Evolutionary conservation across 2,113 vertebrate genomes (phyloP).

Genomic region (Acrocephalus arundinaceus): DNA sequence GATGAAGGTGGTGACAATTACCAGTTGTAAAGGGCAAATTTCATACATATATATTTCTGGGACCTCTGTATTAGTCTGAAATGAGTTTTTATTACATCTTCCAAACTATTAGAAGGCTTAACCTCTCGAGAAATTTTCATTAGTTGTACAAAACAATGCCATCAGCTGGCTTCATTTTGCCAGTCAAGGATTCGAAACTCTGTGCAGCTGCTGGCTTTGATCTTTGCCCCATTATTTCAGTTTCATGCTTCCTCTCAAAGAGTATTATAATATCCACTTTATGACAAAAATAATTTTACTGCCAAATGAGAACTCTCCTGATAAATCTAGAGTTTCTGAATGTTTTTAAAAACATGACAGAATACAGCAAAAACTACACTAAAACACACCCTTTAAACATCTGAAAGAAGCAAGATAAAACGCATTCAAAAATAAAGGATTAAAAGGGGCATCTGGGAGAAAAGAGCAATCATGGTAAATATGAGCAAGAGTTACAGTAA

Average conservation of each 20-base stretch:
- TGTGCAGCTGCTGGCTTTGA: conserved; percentile 18
- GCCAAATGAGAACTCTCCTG: conserved; percentile 4
- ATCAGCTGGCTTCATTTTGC: neutral
- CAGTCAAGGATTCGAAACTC: conserved; percentile 4
- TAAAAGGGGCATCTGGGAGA: neutral
- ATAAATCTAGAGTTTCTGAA: neutral
- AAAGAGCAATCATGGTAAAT: neutral
- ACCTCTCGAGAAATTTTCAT: conserved; percentile 30
- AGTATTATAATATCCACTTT: neutral
- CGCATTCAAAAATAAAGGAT: neutral
- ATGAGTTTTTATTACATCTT: conserved; percentile 13
- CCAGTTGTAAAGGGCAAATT: neutral
- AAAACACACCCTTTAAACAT: neutral
- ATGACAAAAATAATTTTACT: conserved; percentile 41
- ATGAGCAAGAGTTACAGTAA: neutral
- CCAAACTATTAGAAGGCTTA: neutral
- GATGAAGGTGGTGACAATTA: neutral
- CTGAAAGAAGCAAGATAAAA: neutral
- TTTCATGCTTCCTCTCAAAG: neutral
- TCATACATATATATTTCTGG: neutral
- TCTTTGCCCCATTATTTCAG: conserved; percentile 43
- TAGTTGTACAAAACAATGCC: neutral
- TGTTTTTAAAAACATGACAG: neutral
- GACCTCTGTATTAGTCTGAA: neutral
- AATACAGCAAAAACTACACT: neutral